phyloP scores from a whole-genome alignment of 1,140 invertebrate genomes.

The Drosophila novamexicana region DNA sequence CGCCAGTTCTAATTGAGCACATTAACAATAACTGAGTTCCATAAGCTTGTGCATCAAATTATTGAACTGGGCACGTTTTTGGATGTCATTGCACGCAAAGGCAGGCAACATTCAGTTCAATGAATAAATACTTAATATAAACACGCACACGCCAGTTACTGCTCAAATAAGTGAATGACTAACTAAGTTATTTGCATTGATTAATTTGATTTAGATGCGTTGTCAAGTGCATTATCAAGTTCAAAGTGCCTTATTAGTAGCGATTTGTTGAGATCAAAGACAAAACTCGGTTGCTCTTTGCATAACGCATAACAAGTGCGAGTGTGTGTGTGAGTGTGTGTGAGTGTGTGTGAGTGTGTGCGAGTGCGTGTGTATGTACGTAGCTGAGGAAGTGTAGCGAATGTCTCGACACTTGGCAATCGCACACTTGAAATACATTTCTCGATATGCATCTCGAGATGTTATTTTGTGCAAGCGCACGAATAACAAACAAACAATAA shows the following conservation, averaged over 20 bases:
- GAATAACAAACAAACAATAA: conserved; percentile 42
- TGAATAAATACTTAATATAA: conserved; percentile 46
- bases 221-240: conserved; percentile 19
- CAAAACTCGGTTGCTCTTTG: conserved; percentile 3
- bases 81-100: conserved; percentile 37
- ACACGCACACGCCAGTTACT: not conserved
- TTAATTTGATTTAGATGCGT: conserved; percentile 50
- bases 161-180: conserved; percentile 18
- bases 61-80: conserved; percentile 10
- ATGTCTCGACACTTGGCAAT: conserved; percentile 28
- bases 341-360: not conserved
- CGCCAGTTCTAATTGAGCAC: conserved; percentile 1
- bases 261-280: conserved; percentile 6
- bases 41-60: conserved; percentile 18
- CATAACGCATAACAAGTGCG: conserved; percentile 6
- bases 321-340: not conserved
- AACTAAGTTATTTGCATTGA: conserved; percentile 51
- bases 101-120: conserved; percentile 29
- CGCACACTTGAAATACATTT: conserved; percentile 42
- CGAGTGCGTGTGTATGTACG: not conserved
- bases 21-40: not conserved
- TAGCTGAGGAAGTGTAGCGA: conserved; percentile 1
- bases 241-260: conserved; percentile 19
- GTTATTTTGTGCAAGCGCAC: conserved; percentile 23
- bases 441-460: conserved; percentile 41